These are phyloP conservation scores for Panulirus ornatus DNA, from an alignment of 1,140 invertebrate species.

Conservation along the genomic window DNA sequence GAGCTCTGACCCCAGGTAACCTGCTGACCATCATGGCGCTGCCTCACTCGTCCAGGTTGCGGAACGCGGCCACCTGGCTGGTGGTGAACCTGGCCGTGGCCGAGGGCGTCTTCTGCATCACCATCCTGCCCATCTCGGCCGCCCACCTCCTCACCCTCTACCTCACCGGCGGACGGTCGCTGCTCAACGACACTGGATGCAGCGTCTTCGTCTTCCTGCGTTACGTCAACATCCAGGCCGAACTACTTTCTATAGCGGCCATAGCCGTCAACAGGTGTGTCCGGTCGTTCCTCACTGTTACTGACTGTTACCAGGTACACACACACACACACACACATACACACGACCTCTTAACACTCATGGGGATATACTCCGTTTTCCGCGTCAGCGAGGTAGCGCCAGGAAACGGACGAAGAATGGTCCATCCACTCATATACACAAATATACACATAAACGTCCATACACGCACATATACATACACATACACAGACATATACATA, in stretches of 20 bases:
- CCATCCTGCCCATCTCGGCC: constrained; percentile 74
- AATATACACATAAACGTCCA: no score
- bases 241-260: constrained; percentile 73
- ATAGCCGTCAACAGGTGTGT: constrained; percentile 74
- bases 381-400: no score
- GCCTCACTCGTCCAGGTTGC: constrained; percentile 60
- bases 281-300: neutral
- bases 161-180: neutral
- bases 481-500: neutral
- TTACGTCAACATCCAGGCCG: constrained; percentile 74
- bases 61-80: constrained; percentile 73
- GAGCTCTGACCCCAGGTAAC: constrained; percentile 66
- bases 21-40: constrained; percentile 73
- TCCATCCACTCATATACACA: no score
- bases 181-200: constrained; percentile 59
- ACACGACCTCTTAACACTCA: no score
- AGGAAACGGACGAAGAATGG: no score
- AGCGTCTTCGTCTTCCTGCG: constrained; percentile 72
- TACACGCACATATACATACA: no score
- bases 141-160: constrained; percentile 69
- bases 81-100: constrained; percentile 73
- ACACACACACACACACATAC: constrained; percentile 16
- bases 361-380: neutral
- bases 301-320: neutral
- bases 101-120: constrained; percentile 72